A percentile compares a stretch with the other conserved stretches of the same genome.
Conservation (phyloP, 2,888 invertebrate genomes). For the Phortica magna region DNA sequence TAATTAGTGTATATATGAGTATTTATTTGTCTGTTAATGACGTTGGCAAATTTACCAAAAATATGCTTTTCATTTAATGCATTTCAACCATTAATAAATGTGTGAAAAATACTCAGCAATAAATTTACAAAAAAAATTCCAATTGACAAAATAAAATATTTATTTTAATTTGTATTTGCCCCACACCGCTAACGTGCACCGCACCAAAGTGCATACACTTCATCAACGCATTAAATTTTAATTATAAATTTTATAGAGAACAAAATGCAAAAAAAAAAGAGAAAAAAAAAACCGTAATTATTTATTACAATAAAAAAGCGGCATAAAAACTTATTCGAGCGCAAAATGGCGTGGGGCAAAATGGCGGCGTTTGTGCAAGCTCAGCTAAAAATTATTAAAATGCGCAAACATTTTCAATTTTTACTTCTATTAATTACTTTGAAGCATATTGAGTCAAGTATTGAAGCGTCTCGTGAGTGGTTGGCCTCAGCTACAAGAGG, state of each 20-base stretch:
- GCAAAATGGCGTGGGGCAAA: background rate
- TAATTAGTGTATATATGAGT: slow-evolving; percentile 58
- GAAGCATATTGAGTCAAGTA: background rate
- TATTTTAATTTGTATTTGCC: slow-evolving; percentile 14
- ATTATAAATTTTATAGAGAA: slow-evolving; percentile 11
- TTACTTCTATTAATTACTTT: slow-evolving; percentile 19
- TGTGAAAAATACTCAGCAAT: slow-evolving; percentile 37
- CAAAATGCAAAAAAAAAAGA: background rate
- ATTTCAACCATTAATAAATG: slow-evolving; percentile 63
- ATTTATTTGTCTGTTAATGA: slow-evolving; percentile 67
- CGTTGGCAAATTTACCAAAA: slow-evolving; percentile 62
- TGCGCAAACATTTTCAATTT: slow-evolving; percentile 13
- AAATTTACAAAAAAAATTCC: slow-evolving; percentile 51
- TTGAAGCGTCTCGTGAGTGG: background rate
- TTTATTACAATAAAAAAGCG: slow-evolving; percentile 12
- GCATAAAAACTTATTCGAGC: slow-evolving; percentile 16
- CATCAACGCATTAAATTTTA: slow-evolving; percentile 26
- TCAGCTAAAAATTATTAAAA: slow-evolving; percentile 19
- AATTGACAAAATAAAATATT: slow-evolving; percentile 26
- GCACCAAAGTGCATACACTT: slow-evolving; percentile 8
- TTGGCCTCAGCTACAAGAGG: no score
- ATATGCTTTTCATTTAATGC: slow-evolving; percentile 74
- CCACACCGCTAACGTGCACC: background rate
- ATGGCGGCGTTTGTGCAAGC: background rate
- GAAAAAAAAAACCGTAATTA: slow-evolving; percentile 7